Conservation (phyloP, 2,888 invertebrate genomes). For the Drosophila testacea region DNA sequence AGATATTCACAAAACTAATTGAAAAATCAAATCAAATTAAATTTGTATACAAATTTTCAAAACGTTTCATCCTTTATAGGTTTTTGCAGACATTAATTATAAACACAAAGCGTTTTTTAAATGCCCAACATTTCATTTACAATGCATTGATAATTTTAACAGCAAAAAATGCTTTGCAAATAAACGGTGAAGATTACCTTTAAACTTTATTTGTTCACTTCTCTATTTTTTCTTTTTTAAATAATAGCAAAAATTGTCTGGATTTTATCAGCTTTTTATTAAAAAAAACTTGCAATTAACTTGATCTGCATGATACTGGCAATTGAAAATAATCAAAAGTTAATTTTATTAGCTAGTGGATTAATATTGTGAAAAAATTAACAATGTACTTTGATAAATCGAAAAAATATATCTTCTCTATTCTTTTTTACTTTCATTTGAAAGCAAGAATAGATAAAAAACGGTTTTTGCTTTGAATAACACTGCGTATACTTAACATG, state of each 20-base stretch:
- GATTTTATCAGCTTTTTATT: no score
- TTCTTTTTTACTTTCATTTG: neutral
- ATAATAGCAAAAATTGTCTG: no score
- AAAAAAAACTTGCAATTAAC: no score
- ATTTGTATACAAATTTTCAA: neutral
- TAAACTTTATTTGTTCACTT: no score
- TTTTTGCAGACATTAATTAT: no score
- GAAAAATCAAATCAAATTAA: neutral
- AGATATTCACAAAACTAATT: neutral
- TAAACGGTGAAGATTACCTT: no score
- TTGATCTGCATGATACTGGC: neutral
- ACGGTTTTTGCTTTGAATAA: neutral
- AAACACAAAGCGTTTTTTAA: no score
- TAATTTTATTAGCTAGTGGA: neutral
- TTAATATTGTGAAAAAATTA: neutral
- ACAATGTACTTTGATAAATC: neutral
- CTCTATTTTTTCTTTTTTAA: no score
- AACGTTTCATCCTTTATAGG: no score
- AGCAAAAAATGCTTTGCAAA: no score
- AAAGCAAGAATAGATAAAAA: neutral
- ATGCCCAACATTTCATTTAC: no score
- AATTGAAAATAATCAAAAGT: neutral
- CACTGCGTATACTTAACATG: conserved; percentile 38
- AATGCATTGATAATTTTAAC: no score
- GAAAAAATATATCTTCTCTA: neutral